These are phyloP conservation scores for Calameuta idolon DNA, from an alignment of 2,888 invertebrate genomes.

Conservation along the genomic window DNA sequence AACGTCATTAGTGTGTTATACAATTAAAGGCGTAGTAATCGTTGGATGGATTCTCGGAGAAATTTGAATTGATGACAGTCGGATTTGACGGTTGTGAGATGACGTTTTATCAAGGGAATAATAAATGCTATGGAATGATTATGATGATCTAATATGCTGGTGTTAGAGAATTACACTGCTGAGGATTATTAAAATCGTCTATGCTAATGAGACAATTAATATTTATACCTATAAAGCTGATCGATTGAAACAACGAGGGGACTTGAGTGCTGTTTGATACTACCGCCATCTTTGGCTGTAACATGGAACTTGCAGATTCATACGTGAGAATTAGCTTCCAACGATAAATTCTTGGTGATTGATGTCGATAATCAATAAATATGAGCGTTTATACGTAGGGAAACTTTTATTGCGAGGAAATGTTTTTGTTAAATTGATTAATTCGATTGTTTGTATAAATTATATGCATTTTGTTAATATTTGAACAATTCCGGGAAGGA, in stretches of 20 bases:
- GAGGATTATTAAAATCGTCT: not conserved
- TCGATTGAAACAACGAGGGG: not conserved
- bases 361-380: not conserved
- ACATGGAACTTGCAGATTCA: not conserved
- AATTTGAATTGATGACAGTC: not conserved
- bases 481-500: not conserved
- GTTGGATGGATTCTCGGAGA: not conserved
- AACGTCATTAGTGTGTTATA: not conserved
- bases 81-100: not conserved
- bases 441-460: not conserved
- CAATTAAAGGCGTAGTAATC: not conserved
- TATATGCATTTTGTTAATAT: not conserved
- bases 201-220: not conserved
- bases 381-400: not conserved
- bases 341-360: not conserved
- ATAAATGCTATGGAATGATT: not conserved
- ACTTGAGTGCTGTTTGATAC: not conserved
- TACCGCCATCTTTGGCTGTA: not conserved
- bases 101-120: not conserved
- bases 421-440: not conserved
- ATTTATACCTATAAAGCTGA: not conserved
- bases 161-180: not conserved
- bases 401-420: not conserved
- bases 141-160: not conserved
- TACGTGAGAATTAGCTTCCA: not conserved